phyloP scores from a whole-genome alignment of 2,888 invertebrate species.

The Oscheius myriophilus region DNA sequence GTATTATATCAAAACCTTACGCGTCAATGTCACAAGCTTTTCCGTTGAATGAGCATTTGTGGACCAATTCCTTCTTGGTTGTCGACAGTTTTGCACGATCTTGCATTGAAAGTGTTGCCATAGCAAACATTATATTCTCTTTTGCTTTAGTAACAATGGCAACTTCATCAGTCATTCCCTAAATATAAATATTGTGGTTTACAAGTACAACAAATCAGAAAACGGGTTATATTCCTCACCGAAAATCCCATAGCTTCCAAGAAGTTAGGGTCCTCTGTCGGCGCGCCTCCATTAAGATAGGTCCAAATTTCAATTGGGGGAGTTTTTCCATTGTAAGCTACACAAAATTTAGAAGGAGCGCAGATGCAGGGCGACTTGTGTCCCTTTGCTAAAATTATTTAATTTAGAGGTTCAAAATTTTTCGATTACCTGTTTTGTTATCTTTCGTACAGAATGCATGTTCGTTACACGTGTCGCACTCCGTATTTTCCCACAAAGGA shows the following conservation, averaged over 20 bases:
- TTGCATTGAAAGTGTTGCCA: constrained; percentile 63
- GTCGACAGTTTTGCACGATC: constrained; percentile 60
- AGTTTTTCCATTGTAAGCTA: constrained; percentile 60
- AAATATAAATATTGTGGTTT: constrained; percentile 10
- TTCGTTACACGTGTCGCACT: constrained; percentile 52
- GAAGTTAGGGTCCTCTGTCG: constrained; percentile 63
- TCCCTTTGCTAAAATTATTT: constrained; percentile 41
- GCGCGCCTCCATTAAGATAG: constrained; percentile 54
- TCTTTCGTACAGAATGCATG: constrained; percentile 51
- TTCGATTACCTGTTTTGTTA: constrained; percentile 43
- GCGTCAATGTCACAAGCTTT: constrained; percentile 68
- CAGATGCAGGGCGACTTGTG: constrained; percentile 60
- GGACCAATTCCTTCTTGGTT: constrained; percentile 67
- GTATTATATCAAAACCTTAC: constrained; percentile 40
- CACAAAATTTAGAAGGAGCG: constrained; percentile 60
- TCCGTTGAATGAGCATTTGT: constrained; percentile 70
- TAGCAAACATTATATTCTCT: constrained; percentile 69
- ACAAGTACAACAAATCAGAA: constrained; percentile 4
- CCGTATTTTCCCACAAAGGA: constrained; percentile 43
- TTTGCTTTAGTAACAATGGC: constrained; percentile 70
- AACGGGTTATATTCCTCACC: constrained; percentile 31
- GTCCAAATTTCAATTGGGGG: constrained; percentile 60
- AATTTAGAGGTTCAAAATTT: neutral
- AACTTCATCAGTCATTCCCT: constrained; percentile 70
- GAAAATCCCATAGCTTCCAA: constrained; percentile 68